Base-by-base conservation (phyloP, 2,888 invertebrate species). In the Caenorhabditis sp. region DNA sequence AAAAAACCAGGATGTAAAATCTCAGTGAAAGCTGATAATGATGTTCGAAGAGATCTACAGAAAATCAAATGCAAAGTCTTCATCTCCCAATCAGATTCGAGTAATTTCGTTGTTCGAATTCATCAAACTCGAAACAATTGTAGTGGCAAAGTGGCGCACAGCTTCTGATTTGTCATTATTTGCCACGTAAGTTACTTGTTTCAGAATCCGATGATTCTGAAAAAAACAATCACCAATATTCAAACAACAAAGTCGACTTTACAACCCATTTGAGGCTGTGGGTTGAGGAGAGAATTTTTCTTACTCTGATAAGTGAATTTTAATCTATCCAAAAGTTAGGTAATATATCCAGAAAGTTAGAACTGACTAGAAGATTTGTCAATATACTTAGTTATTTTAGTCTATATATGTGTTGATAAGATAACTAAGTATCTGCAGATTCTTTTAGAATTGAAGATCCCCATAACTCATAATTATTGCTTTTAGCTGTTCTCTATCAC, bases 101-200 rank as follows among this genome's bases (percentile, higher is more conserved):
- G 71, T 71, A 20, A 71, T 51, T 28, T 71, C 71, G 5, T 71
- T 62, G 18, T 53, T 53, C 2, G 22, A 9, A 6, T 53, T 1
- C 13, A 26, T 15, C 6, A 58, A 58, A 18, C 58, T 56, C 13
- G 28, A 65, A 3, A 80, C 15, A 24, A 80, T 44, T n/a, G 32
- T 24, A 3, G 55, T 47, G 22, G 83, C 83, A 11, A 77, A 77
- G 0, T 18, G 44, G 6, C 78, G 62, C 15, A 84, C 82, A 24
- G 61, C 62, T 32, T 68, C 64, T 9, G 80, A 81, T 0, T 6
- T 0, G 28, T 84, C 84, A 32, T 71, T 62, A 1, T 84, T 80
- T 8, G 80, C 80, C 8, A 84, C 80, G 35, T 74, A 78, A 15
- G 51, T 11, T 6, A 84, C 72, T 69, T 84, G 84, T 56, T 81